These are phyloP conservation scores for Phymastichus coffea DNA, from an alignment of 1,140 invertebrate genomes.

Conservation along the genomic window DNA sequence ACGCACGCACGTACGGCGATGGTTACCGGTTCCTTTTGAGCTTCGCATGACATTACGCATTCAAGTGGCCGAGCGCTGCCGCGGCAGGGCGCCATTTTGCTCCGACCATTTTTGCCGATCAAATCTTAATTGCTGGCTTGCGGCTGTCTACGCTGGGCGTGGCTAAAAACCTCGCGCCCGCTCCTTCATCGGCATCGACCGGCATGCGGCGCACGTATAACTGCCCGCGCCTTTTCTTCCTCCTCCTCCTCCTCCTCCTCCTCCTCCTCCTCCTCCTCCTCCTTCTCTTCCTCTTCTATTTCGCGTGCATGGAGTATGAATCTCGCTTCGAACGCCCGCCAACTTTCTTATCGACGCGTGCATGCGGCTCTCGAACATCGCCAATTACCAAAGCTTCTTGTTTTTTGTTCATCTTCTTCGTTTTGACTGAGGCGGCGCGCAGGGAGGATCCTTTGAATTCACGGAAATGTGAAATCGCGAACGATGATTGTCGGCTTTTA, in stretches of 20 bases:
- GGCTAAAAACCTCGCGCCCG: constrained; percentile 34
- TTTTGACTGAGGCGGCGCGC: constrained; percentile 18
- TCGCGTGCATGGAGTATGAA: constrained; percentile 9
- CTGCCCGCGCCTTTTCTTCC: background rate
- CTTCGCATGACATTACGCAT: constrained; percentile 29
- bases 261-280: constrained; percentile 19
- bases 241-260: constrained; percentile 13
- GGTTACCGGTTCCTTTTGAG: background rate
- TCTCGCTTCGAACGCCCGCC: background rate
- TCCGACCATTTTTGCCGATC: constrained; percentile 60
- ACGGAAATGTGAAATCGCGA: background rate
- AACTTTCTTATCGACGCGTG: constrained; percentile 13
- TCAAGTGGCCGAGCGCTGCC: constrained; percentile 20
- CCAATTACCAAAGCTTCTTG: no score
- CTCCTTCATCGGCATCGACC: constrained; percentile 45
- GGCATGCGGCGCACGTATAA: constrained; percentile 50
- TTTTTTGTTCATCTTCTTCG: constrained; percentile 27
- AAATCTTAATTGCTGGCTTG: constrained; percentile 61
- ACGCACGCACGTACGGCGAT: background rate
- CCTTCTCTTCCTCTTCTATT: constrained; percentile 6
- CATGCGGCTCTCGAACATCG: constrained; percentile 8
- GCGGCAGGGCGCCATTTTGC: constrained; percentile 58
- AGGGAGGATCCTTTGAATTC: background rate
- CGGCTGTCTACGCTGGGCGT: constrained; percentile 58
- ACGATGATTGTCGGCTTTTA: background rate